Percentiles rank a stretch among this genome's conserved stretches.
phyloP scores from a whole-genome alignment of 1,140 invertebrate genomes.

The Drosophila guanche region DNA sequence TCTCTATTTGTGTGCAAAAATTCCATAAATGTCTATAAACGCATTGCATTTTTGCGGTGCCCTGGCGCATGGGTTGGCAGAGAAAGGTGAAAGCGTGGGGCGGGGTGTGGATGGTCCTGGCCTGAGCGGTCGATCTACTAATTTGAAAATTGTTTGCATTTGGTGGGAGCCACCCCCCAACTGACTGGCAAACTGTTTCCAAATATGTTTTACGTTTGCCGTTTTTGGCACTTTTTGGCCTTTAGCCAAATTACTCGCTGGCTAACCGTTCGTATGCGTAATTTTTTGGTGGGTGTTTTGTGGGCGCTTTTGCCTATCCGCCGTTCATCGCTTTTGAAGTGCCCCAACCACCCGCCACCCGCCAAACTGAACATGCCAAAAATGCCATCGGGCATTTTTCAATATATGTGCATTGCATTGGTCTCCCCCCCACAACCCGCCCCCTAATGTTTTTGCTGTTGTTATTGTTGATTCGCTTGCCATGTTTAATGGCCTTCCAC shows the following conservation, averaged over 20 bases:
- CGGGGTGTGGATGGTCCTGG: background rate
- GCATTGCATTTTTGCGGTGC: conserved; percentile 55
- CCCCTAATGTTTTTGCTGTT: conserved; percentile 10
- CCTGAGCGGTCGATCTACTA: conserved; percentile 26
- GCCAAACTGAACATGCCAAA: conserved; percentile 10
- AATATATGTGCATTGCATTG: conserved; percentile 16
- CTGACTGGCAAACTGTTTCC: conserved; percentile 7
- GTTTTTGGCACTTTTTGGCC: conserved; percentile 62
- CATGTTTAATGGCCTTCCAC: conserved; percentile 30
- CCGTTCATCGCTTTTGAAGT: conserved; percentile 39
- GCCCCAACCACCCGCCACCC: background rate
- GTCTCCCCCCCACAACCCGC: background rate
- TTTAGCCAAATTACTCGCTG: conserved; percentile 51
- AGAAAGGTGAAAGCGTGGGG: background rate
- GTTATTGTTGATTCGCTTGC: conserved; percentile 3
- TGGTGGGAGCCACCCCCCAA: background rate
- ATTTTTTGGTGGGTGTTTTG: conserved; percentile 16
- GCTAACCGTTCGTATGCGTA: conserved; percentile 64
- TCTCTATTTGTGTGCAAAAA: conserved; percentile 47
- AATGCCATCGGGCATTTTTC: conserved; percentile 29
- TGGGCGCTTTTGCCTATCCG: background rate
- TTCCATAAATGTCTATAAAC: conserved; percentile 63
- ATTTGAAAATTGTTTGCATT: conserved; percentile 44
- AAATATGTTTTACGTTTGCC: conserved; percentile 65
- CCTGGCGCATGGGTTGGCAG: background rate